These are phyloP conservation scores for Sinella curviseta DNA, from an alignment of 1,140 invertebrate species.

Conservation along the genomic window DNA sequence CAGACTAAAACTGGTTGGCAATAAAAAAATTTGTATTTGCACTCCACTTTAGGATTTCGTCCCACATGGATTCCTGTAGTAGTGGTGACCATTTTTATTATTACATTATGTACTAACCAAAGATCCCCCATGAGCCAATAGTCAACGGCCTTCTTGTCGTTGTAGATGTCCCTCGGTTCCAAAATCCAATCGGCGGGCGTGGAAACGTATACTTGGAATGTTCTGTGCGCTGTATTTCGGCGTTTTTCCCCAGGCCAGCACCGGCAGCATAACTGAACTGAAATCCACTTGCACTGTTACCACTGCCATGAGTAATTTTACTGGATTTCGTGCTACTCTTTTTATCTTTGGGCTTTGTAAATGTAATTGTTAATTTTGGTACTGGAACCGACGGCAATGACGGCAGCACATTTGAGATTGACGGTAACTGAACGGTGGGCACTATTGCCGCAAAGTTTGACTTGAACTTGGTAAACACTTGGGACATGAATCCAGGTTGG, in stretches of 20 bases:
- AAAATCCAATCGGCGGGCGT: neutral
- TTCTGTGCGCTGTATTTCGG: neutral
- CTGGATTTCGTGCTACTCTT: neutral
- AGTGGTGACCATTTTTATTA: too few relatives aligned
- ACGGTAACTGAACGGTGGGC: neutral
- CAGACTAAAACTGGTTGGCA: too few relatives aligned
- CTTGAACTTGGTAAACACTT: conserved; percentile 20
- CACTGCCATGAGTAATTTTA: neutral
- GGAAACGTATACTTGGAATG: neutral
- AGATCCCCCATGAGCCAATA: conserved; percentile 8
- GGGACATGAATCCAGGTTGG: conserved; percentile 7
- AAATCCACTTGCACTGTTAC: neutral
- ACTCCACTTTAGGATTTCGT: too few relatives aligned
- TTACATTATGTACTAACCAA: too few relatives aligned
- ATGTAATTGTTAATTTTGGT: neutral
- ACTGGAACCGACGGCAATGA: conserved; percentile 7
- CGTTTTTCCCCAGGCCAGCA: neutral
- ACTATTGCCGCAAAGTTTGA: neutral
- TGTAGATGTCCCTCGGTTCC: neutral
- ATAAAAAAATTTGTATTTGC: too few relatives aligned
- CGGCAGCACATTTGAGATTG: neutral
- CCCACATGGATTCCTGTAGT: too few relatives aligned
- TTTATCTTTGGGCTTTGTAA: neutral
- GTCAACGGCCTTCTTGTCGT: neutral
- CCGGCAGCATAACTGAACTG: neutral